Evolutionary conservation across 2,888 invertebrate genomes (phyloP).

Genomic region (Caenorhabditis angaria): DNA sequence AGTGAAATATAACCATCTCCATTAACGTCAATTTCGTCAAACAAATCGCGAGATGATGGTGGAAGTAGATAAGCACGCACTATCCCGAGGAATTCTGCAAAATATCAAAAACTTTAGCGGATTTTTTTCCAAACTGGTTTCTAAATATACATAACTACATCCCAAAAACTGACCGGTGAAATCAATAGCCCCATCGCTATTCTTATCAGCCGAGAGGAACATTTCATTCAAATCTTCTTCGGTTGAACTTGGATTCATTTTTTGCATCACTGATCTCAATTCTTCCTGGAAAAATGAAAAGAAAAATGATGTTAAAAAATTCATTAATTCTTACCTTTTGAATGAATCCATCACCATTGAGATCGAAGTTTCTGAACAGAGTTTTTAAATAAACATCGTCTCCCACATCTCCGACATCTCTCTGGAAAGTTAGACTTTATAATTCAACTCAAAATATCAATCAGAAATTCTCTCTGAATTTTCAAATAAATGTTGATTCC

Average conservation of each 20-base stretch:
- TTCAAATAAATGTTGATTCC: too few relatives aligned
- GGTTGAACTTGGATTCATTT: conserved; percentile 72
- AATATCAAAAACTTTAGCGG: neutral
- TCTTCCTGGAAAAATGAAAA: conserved; percentile 54
- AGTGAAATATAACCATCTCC: conserved; percentile 71
- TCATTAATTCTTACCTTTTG: conserved; percentile 55
- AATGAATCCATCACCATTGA: conserved; percentile 71
- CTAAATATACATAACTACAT: neutral
- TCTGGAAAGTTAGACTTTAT: conserved; percentile 13
- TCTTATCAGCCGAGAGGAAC: conserved; percentile 71
- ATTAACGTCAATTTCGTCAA: conserved; percentile 71
- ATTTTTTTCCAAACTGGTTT: too few relatives aligned
- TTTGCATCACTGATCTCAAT: conserved; percentile 69
- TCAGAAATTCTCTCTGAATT: neutral
- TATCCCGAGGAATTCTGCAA: conserved; percentile 66
- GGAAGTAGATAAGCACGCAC: conserved; percentile 71
- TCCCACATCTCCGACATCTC: conserved; percentile 66
- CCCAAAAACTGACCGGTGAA: conserved; percentile 57
- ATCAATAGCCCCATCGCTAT: conserved; percentile 70
- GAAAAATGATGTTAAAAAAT: neutral
- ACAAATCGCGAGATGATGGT: conserved; percentile 69
- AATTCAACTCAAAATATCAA: neutral
- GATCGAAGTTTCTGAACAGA: conserved; percentile 70
- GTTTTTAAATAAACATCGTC: conserved; percentile 70
- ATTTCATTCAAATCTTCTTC: conserved; percentile 71